These are phyloP conservation scores for Endomychus coccineus DNA, from an alignment of 2,888 invertebrate genomes.

Conservation along the genomic window DNA sequence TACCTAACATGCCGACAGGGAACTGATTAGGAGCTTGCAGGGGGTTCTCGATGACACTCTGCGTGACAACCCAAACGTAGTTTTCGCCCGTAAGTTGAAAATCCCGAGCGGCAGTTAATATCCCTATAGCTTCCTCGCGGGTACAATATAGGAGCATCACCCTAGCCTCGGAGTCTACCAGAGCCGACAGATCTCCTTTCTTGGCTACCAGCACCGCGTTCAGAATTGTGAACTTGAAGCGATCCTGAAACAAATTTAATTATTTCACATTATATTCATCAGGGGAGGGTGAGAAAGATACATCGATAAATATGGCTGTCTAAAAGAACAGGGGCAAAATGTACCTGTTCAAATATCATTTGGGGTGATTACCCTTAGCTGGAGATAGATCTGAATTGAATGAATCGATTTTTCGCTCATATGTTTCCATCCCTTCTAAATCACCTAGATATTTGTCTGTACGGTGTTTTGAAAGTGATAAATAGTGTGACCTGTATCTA, in stretches of 20 bases:
- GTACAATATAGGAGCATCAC: constrained; percentile 91
- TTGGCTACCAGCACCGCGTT: constrained; percentile 79
- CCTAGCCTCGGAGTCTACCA: constrained; percentile 83
- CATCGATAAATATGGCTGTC: no score
- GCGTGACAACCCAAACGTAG: constrained; percentile 95
- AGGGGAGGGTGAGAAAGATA: no score
- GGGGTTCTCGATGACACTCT: constrained; percentile 81
- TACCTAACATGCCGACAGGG: constrained; percentile 87
- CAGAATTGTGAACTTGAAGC: constrained; percentile 74
- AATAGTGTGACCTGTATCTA: no score
- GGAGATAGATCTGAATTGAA: no score
- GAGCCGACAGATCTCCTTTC: constrained; percentile 66
- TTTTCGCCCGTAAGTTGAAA: constrained; percentile 80
- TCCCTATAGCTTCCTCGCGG: constrained; percentile 77
- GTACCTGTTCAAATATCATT: no score
- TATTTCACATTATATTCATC: background rate
- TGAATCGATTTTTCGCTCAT: no score
- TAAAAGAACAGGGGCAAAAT: no score
- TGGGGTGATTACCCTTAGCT: no score
- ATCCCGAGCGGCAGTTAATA: constrained; percentile 67
- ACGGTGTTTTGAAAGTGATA: no score
- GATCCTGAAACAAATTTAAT: constrained; percentile 43
- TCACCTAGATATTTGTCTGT: no score
- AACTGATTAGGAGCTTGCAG: constrained; percentile 69
- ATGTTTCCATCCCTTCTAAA: no score